Evolutionary conservation across 2,888 invertebrate genomes (phyloP).

Genomic region (Orgyia antiqua): DNA sequence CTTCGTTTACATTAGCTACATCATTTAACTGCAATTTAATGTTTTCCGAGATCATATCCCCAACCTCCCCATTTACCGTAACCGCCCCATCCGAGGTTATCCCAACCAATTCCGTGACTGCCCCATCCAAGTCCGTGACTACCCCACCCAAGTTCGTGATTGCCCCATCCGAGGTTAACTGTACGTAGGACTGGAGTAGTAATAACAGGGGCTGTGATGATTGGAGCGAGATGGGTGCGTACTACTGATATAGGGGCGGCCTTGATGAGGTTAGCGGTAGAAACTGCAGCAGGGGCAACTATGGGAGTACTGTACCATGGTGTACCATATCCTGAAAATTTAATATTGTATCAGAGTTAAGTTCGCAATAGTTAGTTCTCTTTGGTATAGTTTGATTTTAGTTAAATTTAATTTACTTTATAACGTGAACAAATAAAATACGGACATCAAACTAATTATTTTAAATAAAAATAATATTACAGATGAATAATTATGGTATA

Average conservation of each 20-base stretch:
- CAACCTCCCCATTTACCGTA: constrained; percentile 1
- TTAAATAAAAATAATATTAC: too few species aligned
- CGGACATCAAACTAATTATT: too few species aligned
- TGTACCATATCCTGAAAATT: constrained; percentile 22
- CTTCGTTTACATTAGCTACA: too few species aligned
- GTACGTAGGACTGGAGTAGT: constrained; percentile 8
- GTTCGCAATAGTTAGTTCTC: too few species aligned
- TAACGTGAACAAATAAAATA: too few species aligned
- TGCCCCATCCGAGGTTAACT: constrained; percentile 14
- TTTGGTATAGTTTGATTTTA: too few species aligned
- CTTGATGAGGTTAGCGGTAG: constrained; percentile 49
- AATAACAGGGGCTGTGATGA: constrained; percentile 24
- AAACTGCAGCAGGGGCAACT: constrained; percentile 50
- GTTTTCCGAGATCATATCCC: neutral
- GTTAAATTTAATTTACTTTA: too few species aligned
- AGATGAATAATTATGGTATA: too few species aligned
- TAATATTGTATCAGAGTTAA: neutral
- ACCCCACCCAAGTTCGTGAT: neutral
- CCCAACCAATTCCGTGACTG: neutral
- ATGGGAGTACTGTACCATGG: constrained; percentile 23
- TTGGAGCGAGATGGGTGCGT: constrained; percentile 41
- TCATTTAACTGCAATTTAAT: too few species aligned
- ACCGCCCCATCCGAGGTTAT: neutral
- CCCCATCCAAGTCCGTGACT: constrained; percentile 1
- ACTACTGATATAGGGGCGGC: constrained; percentile 58